Evolutionary conservation across 2,113 vertebrate species (phyloP).

Genomic region (Ia io): DNA sequence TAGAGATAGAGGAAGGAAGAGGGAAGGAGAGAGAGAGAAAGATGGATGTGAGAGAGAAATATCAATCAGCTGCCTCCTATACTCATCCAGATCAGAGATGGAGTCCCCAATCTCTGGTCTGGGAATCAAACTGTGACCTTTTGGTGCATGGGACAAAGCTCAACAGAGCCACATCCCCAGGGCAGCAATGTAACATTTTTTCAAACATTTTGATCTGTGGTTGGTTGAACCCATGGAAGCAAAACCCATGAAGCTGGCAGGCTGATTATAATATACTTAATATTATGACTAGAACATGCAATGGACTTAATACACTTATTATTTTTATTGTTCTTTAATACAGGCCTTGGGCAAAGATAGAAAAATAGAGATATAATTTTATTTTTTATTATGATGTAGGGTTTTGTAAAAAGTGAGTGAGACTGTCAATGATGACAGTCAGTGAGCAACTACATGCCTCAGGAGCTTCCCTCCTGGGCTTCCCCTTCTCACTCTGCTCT

Average conservation of each 20-base stretch:
- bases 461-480: not conserved
- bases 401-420: not conserved
- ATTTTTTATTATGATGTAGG: not conserved
- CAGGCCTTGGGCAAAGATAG: not conserved
- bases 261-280: not conserved
- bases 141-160: not conserved
- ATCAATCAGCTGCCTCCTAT: not conserved
- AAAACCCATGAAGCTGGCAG: not conserved
- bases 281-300: not conserved
- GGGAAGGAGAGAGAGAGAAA: not conserved
- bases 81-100: not conserved
- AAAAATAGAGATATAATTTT: not conserved
- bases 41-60: not conserved
- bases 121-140: not conserved
- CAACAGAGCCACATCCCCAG: not conserved
- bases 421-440: not conserved
- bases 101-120: not conserved
- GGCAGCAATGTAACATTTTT: not conserved
- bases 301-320: not conserved
- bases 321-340: not conserved
- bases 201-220: not conserved
- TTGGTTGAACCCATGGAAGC: not conserved
- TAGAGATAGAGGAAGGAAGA: not conserved
- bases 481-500: not conserved
- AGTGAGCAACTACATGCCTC: fast-evolving